A percentile compares a stretch with the other conserved stretches of the same genome.
These are phyloP conservation scores for Steinernema scapterisci DNA, from an alignment of 2,888 invertebrate genomes.

Conservation along the genomic window DNA sequence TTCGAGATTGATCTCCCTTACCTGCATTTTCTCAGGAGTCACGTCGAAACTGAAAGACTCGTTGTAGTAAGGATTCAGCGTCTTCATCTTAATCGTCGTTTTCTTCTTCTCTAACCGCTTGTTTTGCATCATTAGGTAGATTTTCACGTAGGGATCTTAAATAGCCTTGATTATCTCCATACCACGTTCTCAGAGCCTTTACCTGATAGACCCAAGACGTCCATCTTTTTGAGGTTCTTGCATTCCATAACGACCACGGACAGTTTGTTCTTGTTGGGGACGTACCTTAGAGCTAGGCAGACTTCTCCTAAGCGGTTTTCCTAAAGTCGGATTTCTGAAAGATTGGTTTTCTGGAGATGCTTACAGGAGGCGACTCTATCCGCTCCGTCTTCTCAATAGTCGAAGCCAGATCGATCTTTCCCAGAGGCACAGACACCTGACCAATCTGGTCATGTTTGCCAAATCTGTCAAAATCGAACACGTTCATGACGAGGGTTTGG, in stretches of 20 bases:
- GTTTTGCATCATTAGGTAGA: conserved; percentile 98
- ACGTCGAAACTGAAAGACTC: conserved; percentile 99
- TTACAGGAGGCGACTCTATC: conserved; percentile 94
- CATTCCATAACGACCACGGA: conserved; percentile 98
- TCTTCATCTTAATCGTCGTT: conserved; percentile 99
- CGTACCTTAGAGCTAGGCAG: conserved; percentile 98
- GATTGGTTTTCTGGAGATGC: conserved; percentile 67
- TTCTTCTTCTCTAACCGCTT: conserved; percentile 99
- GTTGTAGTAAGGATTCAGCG: conserved; percentile 99
- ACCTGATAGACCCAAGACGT: conserved; percentile 97
- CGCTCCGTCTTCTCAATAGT: conserved; percentile 99
- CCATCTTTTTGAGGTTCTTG: conserved; percentile 99
- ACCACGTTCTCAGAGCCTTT: conserved; percentile 50
- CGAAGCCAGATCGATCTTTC: conserved; percentile 95
- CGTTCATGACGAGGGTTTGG: conserved; percentile 96
- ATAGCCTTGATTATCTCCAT: neutral
- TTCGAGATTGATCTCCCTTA: conserved; percentile 68
- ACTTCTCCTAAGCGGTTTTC: conserved; percentile 88
- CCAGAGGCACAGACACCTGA: conserved; percentile 79
- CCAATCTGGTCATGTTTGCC: conserved; percentile 89
- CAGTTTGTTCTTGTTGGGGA: conserved; percentile 97
- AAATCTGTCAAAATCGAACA: conserved; percentile 99
- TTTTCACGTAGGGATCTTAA: conserved; percentile 97
- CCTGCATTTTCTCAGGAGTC: conserved; percentile 99
- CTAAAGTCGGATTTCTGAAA: conserved; percentile 45